phyloP scores from a whole-genome alignment of 2,113 vertebrate genomes.

The Cavia porcellus region DNA sequence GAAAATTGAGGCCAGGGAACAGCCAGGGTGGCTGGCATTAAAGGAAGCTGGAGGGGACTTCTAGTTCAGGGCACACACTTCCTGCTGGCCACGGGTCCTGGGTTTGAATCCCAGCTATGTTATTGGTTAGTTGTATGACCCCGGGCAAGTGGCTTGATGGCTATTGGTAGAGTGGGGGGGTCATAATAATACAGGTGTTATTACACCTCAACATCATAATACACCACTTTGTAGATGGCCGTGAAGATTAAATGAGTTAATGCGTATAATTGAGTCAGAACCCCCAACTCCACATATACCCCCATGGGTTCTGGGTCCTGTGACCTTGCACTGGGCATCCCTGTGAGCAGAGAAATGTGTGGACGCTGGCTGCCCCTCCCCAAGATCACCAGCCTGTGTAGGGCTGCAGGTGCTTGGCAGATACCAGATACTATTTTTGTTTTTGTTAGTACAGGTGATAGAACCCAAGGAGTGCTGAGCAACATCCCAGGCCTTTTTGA shows the following conservation, averaged over 20 bases:
- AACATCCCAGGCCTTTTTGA: not conserved
- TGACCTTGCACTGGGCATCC: fast-evolving
- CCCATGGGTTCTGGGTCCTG: not conserved
- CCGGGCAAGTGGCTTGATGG: not conserved
- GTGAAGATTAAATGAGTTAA: not conserved
- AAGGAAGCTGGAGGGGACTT: not conserved
- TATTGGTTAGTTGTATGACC: fast-evolving
- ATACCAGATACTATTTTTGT: not conserved
- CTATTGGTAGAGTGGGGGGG: not conserved
- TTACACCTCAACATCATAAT: too few species aligned
- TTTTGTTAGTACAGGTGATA: not conserved
- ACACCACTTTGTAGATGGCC: not conserved
- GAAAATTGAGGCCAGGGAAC: not conserved
- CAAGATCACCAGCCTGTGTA: fast-evolving
- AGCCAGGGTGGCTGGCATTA: not conserved
- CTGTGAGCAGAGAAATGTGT: not conserved
- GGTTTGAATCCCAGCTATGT: not conserved
- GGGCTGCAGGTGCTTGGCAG: too few species aligned
- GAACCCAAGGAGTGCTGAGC: not conserved
- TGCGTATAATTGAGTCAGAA: not conserved
- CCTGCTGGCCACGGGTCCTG: fast-evolving
- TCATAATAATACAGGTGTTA: not conserved
- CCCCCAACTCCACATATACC: fast-evolving
- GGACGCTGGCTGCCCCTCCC: not conserved
- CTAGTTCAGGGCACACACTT: not conserved